Conservation (phyloP, 2,888 invertebrate genomes). For the Sphaerophoria rueppellii region DNA sequence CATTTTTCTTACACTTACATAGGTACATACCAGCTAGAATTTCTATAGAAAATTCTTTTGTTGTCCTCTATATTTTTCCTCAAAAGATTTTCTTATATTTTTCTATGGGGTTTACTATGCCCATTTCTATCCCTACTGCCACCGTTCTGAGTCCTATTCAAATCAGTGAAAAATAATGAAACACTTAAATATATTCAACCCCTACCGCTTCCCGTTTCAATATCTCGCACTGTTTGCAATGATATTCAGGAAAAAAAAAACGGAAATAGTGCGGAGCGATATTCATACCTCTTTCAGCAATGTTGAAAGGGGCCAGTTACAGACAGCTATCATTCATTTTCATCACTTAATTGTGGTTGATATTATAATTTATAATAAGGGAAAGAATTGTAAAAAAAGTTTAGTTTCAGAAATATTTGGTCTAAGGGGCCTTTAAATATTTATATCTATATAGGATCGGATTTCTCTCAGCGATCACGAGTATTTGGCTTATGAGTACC, state of each 20-base stretch:
- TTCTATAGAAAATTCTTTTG: conserved; percentile 58
- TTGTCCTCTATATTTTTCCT: conserved; percentile 55
- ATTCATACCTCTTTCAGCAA: not conserved
- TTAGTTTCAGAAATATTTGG: too few relatives aligned
- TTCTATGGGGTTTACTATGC: conserved; percentile 45
- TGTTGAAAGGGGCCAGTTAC: too few relatives aligned
- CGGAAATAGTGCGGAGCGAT: too few relatives aligned
- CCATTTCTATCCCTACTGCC: conserved; percentile 24
- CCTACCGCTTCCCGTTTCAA: conserved; percentile 39
- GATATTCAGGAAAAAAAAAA: not conserved
- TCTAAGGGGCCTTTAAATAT: too few relatives aligned
- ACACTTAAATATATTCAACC: conserved; percentile 63
- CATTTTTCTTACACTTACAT: conserved; percentile 65
- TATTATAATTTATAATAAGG: too few relatives aligned
- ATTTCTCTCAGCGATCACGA: too few relatives aligned
- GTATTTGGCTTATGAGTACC: too few relatives aligned
- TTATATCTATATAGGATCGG: too few relatives aligned
- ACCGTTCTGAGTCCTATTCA: not conserved
- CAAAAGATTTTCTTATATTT: conserved; percentile 4
- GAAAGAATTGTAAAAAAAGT: too few relatives aligned
- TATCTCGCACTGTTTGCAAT: not conserved
- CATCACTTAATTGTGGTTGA: too few relatives aligned
- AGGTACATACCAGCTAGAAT: conserved; percentile 54
- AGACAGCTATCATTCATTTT: too few relatives aligned
- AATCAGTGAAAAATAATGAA: conserved; percentile 36